Evolutionary conservation across 2,797 vertebrate species (phyloP).

Genomic region (Helarctos malayanus): DNA sequence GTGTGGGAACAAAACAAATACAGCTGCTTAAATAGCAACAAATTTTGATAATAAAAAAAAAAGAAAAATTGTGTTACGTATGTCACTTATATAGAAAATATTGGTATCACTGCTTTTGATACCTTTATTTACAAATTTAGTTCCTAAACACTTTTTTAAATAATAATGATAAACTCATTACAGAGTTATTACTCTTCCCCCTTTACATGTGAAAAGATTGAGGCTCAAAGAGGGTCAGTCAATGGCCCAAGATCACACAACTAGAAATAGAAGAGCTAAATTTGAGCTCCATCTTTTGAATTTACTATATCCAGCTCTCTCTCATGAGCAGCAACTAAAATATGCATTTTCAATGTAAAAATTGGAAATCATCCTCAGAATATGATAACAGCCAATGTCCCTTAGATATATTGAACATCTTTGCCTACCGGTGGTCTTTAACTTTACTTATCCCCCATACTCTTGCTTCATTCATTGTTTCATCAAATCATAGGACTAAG

Average conservation of each 20-base stretch:
- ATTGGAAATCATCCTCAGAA: background rate
- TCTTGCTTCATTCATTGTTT: background rate
- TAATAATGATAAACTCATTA: background rate
- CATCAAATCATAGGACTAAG: background rate
- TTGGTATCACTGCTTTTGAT: background rate
- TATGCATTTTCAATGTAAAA: background rate
- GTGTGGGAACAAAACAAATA: background rate
- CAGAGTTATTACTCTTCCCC: background rate
- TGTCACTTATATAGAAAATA: background rate
- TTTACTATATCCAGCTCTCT: background rate
- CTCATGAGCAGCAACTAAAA: background rate
- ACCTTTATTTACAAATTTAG: background rate
- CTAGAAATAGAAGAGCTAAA: background rate
- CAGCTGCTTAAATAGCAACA: background rate
- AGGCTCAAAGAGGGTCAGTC: background rate
- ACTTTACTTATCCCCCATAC: background rate
- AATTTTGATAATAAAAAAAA: background rate
- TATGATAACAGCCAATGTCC: background rate
- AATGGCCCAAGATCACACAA: background rate
- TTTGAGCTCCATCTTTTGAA: background rate
- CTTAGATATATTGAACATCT: background rate
- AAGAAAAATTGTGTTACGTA: background rate
- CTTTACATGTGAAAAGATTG: background rate
- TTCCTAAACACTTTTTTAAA: conserved; percentile 1
- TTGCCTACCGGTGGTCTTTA: background rate